Evolutionary conservation across 1,140 invertebrate genomes (phyloP), one percentile per base, ranked within the genome.

Genomic region (Adoxophyes honmai): DNA sequence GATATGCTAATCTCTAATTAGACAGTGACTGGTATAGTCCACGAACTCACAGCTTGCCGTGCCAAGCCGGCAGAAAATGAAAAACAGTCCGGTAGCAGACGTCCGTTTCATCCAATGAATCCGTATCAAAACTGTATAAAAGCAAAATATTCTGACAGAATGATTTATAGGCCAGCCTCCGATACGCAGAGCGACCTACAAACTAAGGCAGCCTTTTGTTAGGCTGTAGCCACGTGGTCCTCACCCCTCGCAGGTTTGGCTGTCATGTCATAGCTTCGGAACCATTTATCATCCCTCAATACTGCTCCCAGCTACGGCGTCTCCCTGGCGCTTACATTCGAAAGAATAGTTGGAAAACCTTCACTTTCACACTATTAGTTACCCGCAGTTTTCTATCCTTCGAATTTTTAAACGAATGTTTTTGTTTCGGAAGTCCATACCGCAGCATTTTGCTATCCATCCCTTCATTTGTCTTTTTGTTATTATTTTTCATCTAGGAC

Each of bases 171-270:
- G 70, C 69, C 75, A 77, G 77, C 71, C 72, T 78, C 79, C 81
- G 75, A 83, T 82, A 85, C 73, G 70, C 68, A 68, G 73, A 78
- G 73, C 80, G 82, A 86, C 85, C 85, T 88, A 88, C 81, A 88
- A 86, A 86, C 81, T 85, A 77, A 85, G 67, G 80, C 78, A 85
- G 82, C 82, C 82, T 83, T 86, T 88, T 81, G 86, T 88, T 78
- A 37, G 62, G 76, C 21, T 6, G 21, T 28, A 28, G 21, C 2
- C 84, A 87, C 84, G 84, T 87, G 81, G 81, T 76, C 54, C 64
- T 59, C 52, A 11, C 75, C 79, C 72, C 74, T 57, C 75, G 65
- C 80, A 79, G 82, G 79, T 80, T 76, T 73, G 81, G 65, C 76
- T 75, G 81, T 81, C 76, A 74, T 86, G 84, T 86, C 84, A 87